A percentile compares a stretch with the other conserved stretches of the same genome.
These are phyloP conservation scores for Xenops minutus DNA, from an alignment of 2,797 vertebrate genomes.

Conservation along the genomic window DNA sequence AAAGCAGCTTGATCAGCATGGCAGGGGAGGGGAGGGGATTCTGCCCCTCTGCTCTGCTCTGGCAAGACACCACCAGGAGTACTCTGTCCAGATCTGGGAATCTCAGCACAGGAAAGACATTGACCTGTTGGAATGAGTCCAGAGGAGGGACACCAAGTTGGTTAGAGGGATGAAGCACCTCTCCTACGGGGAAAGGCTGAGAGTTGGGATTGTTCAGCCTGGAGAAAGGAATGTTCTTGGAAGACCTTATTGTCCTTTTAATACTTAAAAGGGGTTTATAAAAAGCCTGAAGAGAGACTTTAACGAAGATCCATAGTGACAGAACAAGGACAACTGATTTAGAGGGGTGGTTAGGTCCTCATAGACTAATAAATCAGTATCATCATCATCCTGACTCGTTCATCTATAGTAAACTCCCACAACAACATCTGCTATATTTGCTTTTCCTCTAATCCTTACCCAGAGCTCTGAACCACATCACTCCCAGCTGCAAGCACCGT, in stretches of 20 bases:
- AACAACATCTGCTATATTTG: not conserved
- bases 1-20: fast-evolving
- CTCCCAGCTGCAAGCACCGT: not conserved
- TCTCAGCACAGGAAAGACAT: not conserved
- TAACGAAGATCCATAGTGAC: not conserved
- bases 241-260: not conserved
- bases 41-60: not conserved
- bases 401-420: not conserved
- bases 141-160: not conserved
- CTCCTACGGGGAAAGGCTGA: not conserved
- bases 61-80: fast-evolving
- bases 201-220: not conserved
- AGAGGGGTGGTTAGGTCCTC: not conserved
- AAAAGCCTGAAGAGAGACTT: not conserved
- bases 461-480: not conserved
- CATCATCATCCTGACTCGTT: not conserved
- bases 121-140: not conserved
- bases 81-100: not conserved
- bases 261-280: not conserved
- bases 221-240: not conserved
- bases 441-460: not conserved
- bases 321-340: not conserved
- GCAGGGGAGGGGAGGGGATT: not conserved
- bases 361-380: not conserved
- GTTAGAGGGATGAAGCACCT: not conserved